phyloP scores from a whole-genome alignment of 2,888 invertebrate genomes.

The Cacoxenus indagator region DNA sequence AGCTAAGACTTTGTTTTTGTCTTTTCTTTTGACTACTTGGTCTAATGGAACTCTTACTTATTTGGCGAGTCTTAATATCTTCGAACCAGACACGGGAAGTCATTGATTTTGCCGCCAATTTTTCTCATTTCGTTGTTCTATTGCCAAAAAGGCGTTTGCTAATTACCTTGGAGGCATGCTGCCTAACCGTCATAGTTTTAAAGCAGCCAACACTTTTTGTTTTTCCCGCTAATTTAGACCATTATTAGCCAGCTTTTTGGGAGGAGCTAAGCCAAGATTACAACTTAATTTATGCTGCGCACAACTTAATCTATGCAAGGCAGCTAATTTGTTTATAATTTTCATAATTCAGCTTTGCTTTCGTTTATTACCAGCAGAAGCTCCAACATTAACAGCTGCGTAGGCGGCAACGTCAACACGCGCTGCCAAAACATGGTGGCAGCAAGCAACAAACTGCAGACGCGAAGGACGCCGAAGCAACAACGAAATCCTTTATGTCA shows the following conservation, averaged over 20 bases:
- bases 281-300: constrained; percentile 11
- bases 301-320: constrained; percentile 12
- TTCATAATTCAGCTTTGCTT: constrained; percentile 10
- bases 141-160: not conserved
- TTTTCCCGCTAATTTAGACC: too few species aligned
- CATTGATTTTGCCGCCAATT: not conserved
- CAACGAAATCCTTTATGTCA: not conserved
- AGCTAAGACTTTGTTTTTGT: too few species aligned
- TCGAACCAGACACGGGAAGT: too few species aligned
- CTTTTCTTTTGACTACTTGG: too few species aligned
- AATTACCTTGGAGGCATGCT: not conserved
- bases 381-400: not conserved
- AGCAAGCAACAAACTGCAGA: not conserved
- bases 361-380: not conserved
- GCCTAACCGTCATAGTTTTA: not conserved
- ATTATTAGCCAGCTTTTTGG: not conserved
- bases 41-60: too few species aligned
- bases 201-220: not conserved
- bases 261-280: not conserved
- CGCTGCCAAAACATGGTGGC: not conserved
- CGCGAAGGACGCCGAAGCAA: not conserved
- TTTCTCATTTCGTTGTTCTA: not conserved
- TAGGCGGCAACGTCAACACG: too few species aligned
- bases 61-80: too few species aligned
- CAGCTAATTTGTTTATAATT: constrained; percentile 17